Conservation (phyloP, 2,888 invertebrate genomes). For the Cantharis rufa region DNA sequence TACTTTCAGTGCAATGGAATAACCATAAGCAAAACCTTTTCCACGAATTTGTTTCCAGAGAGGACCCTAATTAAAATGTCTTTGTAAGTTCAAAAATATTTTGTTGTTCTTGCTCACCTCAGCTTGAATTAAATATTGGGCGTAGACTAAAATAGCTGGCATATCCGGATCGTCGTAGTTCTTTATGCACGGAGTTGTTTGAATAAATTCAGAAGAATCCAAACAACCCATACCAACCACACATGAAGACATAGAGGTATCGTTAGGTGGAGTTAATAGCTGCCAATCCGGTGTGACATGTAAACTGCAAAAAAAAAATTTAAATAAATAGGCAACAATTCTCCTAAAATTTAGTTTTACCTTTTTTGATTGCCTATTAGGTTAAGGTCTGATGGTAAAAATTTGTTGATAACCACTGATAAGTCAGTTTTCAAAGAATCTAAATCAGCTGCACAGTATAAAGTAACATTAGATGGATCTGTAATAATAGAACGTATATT, state of each 20-base stretch:
- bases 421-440: conserved; percentile 61
- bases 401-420: conserved; percentile 49
- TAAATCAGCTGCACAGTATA: conserved; percentile 77
- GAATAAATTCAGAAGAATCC: conserved; percentile 76
- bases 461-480: conserved; percentile 62
- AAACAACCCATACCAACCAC: conserved; percentile 81
- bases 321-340: background rate
- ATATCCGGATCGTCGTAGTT: conserved; percentile 67
- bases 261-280: conserved; percentile 50
- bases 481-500: conserved; percentile 65
- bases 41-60: conserved; percentile 89
- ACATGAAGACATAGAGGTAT: conserved; percentile 60
- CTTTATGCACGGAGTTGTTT: conserved; percentile 68
- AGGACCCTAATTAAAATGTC: conserved; percentile 66
- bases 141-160: conserved; percentile 75
- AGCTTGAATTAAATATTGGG: conserved; percentile 85
- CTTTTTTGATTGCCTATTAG: conserved; percentile 12
- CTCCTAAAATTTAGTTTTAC: background rate
- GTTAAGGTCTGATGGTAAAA: conserved; percentile 33
- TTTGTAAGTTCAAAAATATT: background rate
- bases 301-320: conserved; percentile 35
- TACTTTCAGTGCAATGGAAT: conserved; percentile 65
- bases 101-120: conserved; percentile 63
- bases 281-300: conserved; percentile 54
- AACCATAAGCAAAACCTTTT: conserved; percentile 82